A percentile compares a stretch with the other conserved stretches of the same genome.
phyloP scores from a whole-genome alignment of 2,113 vertebrate genomes.

The Eudyptes chrysolophus region DNA sequence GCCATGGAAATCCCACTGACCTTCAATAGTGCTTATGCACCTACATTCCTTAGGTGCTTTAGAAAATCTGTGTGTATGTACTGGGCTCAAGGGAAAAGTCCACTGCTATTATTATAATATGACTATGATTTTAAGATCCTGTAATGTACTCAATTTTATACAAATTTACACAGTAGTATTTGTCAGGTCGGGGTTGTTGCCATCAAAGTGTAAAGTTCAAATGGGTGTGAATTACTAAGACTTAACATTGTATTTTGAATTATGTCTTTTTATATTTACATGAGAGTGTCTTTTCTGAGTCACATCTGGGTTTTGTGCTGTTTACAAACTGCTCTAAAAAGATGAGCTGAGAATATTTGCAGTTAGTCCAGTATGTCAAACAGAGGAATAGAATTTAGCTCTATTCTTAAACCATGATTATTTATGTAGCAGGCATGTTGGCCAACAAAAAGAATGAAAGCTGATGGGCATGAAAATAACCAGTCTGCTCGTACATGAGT shows the following conservation, averaged over 20 bases:
- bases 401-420: conserved; percentile 64
- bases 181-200: neutral
- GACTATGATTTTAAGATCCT: neutral
- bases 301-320: conserved; percentile 24
- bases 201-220: neutral
- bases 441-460: conserved; percentile 37
- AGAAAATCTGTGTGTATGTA: neutral
- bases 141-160: neutral
- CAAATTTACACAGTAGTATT: neutral
- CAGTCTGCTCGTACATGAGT: neutral
- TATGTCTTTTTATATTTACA: neutral
- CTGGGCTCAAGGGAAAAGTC: neutral
- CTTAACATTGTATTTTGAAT: neutral
- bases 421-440: conserved; percentile 42
- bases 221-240: neutral
- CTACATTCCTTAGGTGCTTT: neutral
- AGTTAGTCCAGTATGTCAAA: conserved; percentile 48
- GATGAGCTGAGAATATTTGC: conserved; percentile 27
- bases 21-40: neutral
- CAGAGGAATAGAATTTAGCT: conserved; percentile 33
- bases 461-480: neutral
- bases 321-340: conserved; percentile 65
- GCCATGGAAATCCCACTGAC: neutral
- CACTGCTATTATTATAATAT: neutral
- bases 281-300: neutral